phyloP scores from a whole-genome alignment of 2,797 vertebrate genomes.

The Phylloscopus collybita region DNA sequence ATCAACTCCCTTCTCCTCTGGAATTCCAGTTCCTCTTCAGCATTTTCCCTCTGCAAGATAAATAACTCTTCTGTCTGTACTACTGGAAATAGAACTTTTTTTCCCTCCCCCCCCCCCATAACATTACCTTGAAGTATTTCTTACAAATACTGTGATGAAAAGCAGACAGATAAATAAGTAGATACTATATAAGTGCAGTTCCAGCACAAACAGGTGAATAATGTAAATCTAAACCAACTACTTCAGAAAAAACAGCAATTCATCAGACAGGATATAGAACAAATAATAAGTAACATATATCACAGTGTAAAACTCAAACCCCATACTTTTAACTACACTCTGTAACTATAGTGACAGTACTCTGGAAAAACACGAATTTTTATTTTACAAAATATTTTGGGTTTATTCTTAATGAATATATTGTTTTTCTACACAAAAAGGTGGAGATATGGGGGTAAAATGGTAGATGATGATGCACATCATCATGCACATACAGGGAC shows the following conservation, averaged over 20 bases:
- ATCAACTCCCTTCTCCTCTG: slow-evolving; percentile 83
- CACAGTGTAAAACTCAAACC: not conserved
- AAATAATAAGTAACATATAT: not conserved
- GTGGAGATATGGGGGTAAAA: not conserved
- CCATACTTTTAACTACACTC: not conserved
- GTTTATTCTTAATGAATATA: not conserved
- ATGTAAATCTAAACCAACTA: not conserved
- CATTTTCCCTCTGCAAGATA: slow-evolving; percentile 72
- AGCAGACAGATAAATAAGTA: not conserved
- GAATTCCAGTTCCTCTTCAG: slow-evolving; percentile 82
- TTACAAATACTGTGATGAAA: not conserved
- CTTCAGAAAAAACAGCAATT: not conserved
- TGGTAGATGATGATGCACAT: not conserved
- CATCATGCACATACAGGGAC: not conserved
- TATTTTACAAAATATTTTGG: not conserved
- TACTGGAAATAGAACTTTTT: not conserved
- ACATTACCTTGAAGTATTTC: not conserved
- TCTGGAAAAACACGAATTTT: not conserved
- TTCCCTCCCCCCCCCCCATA: not conserved
- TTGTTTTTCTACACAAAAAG: not conserved
- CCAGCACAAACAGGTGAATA: not conserved
- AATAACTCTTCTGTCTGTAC: not conserved
- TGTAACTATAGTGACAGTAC: not conserved
- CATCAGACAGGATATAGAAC: not conserved
- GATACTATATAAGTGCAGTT: not conserved